These are phyloP conservation scores for Cynopterus sphinx DNA, from an alignment of 2,797 vertebrate species.

Conservation along the genomic window DNA sequence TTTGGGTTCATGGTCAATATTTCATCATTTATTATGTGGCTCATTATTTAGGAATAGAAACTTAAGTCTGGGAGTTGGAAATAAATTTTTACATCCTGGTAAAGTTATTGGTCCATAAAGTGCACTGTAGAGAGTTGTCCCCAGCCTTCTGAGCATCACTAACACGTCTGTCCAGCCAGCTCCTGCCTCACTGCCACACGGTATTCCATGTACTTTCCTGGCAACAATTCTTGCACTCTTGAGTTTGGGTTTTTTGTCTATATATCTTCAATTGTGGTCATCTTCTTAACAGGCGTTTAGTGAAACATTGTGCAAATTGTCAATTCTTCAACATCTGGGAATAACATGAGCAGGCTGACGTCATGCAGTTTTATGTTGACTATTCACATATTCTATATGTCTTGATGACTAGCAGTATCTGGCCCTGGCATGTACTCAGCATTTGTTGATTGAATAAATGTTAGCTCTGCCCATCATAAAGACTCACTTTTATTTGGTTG, in stretches of 20 bases:
- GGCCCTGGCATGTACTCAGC: not conserved
- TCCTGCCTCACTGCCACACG: not conserved
- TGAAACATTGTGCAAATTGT: not conserved
- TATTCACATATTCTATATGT: not conserved
- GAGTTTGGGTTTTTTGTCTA: not conserved
- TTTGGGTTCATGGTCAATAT: not conserved
- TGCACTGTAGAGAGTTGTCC: not conserved
- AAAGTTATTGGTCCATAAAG: not conserved
- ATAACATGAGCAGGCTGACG: not conserved
- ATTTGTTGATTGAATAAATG: constrained; percentile 49
- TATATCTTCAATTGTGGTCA: not conserved
- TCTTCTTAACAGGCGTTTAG: not conserved
- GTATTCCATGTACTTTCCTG: not conserved
- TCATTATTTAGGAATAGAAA: constrained; percentile 51
- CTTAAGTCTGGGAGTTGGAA: constrained; percentile 38
- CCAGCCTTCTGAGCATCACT: accelerated
- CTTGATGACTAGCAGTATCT: not conserved
- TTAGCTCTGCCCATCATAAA: not conserved
- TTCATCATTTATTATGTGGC: not conserved
- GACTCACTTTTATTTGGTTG: not conserved
- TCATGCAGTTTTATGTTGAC: not conserved
- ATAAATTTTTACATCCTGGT: not conserved
- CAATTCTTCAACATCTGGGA: not conserved
- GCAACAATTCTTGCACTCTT: not conserved
- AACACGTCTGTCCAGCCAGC: not conserved